A percentile compares a stretch with the other conserved stretches of the same genome.
Conservation (phyloP, 53 echinoderm and acorn worm species). For the Mesocentrotus franciscanus region DNA sequence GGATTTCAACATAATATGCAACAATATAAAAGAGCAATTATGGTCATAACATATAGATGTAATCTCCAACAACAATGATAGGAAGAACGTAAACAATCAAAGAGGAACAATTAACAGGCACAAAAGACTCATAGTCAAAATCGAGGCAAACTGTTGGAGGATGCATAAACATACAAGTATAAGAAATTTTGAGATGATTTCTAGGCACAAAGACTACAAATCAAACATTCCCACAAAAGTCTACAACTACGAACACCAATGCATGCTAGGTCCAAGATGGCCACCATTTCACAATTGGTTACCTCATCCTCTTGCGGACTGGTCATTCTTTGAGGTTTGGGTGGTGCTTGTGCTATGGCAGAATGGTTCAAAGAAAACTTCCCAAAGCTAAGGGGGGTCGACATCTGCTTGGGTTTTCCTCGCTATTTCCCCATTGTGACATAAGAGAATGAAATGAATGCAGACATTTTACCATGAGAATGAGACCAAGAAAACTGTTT, state of each 20-base stretch:
- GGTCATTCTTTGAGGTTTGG: conserved; percentile 56
- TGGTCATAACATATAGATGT: neutral
- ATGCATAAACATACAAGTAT: neutral
- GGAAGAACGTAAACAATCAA: neutral
- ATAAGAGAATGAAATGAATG: neutral
- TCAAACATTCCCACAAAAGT: neutral
- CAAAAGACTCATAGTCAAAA: neutral
- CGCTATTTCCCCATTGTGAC: neutral
- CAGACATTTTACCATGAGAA: neutral
- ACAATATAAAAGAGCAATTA: neutral
- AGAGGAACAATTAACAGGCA: neutral
- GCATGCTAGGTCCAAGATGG: conserved; percentile 45
- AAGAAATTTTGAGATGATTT: neutral
- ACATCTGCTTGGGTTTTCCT: neutral
- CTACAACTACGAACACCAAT: conserved; percentile 31
- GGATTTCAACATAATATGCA: neutral
- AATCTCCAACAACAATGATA: neutral
- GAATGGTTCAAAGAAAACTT: conserved; percentile 14
- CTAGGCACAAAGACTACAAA: conserved; percentile 3
- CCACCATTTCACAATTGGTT: conserved; percentile 24
- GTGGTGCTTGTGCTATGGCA: conserved; percentile 4
- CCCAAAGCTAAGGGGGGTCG: conserved; percentile 14
- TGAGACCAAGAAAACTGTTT: neutral
- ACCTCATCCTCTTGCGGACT: conserved; percentile 60
- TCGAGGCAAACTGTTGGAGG: neutral